Evolutionary conservation across 2,113 vertebrate genomes (phyloP), one percentile per base, ranked within the genome.

Genomic region (Scolopax mira): DNA sequence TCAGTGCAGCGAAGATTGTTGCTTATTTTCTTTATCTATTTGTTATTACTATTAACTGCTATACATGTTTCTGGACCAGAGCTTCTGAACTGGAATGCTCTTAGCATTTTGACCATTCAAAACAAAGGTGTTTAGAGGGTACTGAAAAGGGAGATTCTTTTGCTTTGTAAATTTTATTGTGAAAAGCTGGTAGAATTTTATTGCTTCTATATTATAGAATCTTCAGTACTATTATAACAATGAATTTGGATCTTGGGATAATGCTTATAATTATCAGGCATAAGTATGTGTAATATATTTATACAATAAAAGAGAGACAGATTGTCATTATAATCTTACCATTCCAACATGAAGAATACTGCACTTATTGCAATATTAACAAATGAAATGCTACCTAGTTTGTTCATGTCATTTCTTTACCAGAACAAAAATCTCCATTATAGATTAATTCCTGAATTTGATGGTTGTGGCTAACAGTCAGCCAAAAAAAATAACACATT

Each of bases 131-230:
- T 96, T 95, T 49, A 16, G 91, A 70, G 96, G 79, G 78, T 55
- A 92, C 73, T 66, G 90, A 67, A 93, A 73, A 65, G 33, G 25
- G 71, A 78, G 61, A 67, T 85, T 88, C 57, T 96, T 96, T 93
- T 89, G 91, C 96, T 97, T 85, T 90, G 8, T 89, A 96, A 94
- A 97, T 97, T 96, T 96, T 97, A 85, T 94, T 69, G 69, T 91
- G 77, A 90, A 92, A 95, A 87, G 60, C 79, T 6, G 57, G 70
- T 54, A 65, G 57, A 33, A 75, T 97, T 93, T 96, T 94, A 95
- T 94, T 94, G 64, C 77, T 85, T 82, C 77, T 30, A n/a, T 93
- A 96, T 96, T 75, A 82, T 18, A 35, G 52, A 91, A 90, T 91
- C 67, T 94, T 81, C 49, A 46, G 19, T 61, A 74, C 33, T 81